Evolutionary conservation across 2,113 vertebrate genomes (phyloP), one percentile per base, ranked within the genome.

Genomic region (Jacana jacana): DNA sequence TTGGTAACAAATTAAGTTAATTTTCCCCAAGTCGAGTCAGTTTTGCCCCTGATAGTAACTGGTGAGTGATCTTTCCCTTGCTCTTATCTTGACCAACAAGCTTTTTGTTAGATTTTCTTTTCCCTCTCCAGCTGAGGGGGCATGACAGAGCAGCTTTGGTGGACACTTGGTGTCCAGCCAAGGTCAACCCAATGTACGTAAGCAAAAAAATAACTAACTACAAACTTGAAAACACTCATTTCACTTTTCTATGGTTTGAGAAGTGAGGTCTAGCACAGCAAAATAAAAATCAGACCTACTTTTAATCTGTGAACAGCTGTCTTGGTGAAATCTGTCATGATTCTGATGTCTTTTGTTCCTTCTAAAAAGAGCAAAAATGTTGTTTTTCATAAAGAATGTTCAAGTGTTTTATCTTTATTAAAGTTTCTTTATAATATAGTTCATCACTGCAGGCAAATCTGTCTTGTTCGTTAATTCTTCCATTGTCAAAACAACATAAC

Each of bases 401-500:
- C 97, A 97, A 97, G 95, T 92, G 81, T 97, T 98, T 98, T 97
- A 97, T 97, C 97, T 97, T 98, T 97, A 95, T 97, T 98, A 98
- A 98, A 98, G 97, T 97, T 92, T 97, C 91, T 98, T 97, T 98
- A 97, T 93, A 78, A 97, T 96, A 94, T 83, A 96, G 94, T 97
- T 98, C 88, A 97, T 96, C 97, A 95, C 95, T 91, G 93, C 93
- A 94, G 96, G 95, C 95, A 97, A 97, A 97, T 97, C 87, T 94
- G 86, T 95, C 96, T 98, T 63, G 7, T 98, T 98, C 88, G 95
- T 96, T 98, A 98, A 97, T 95, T 97, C 82, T 96, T 97, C 86
- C 84, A 95, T 97, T 98, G 98, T 98, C 98, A 98, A 98, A 99
- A 98, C 98, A 98, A 95, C 95, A 93, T 97, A 97, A 97, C 92